These are phyloP conservation scores for Cynoglossus semilaevis DNA, from an alignment of 2,113 vertebrate genomes.

Conservation along the genomic window DNA sequence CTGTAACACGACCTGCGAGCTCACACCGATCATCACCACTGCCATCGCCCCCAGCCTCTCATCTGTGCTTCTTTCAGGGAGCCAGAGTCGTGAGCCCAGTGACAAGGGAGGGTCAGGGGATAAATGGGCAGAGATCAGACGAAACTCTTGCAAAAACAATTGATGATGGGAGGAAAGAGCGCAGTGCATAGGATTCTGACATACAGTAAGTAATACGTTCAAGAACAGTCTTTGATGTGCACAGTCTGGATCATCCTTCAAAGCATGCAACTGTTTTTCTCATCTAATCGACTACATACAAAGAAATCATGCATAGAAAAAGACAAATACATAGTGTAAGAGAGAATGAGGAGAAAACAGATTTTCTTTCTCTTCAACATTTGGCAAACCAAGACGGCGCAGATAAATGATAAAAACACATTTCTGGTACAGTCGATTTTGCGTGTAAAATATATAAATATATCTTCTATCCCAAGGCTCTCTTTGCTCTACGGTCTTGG, in stretches of 20 bases:
- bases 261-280: slow-evolving; percentile 50
- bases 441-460: slow-evolving; percentile 5
- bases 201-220: no score
- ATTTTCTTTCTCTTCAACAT: slow-evolving; percentile 3
- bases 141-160: no score
- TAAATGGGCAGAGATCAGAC: slow-evolving; percentile 29
- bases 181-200: no score
- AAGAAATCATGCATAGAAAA: slow-evolving; percentile 21
- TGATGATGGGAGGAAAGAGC: no score
- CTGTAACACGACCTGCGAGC: slow-evolving; percentile 58
- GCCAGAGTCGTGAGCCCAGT: slow-evolving; percentile 23
- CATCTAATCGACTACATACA: slow-evolving; percentile 41
- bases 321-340: slow-evolving; percentile 13
- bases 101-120: slow-evolving; percentile 17
- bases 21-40: slow-evolving; percentile 32
- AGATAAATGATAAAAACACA: slow-evolving; percentile 35
- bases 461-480: neutral
- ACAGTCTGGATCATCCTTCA: slow-evolving; percentile 28
- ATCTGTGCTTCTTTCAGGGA: slow-evolving; percentile 55
- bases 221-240: no score
- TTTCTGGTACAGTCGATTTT: slow-evolving; percentile 24
- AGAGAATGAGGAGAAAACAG: slow-evolving; percentile 4
- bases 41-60: neutral
- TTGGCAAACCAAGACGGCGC: slow-evolving; percentile 18
- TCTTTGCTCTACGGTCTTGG: slow-evolving; percentile 1